These are phyloP conservation scores for Laupala kohalensis DNA, from an alignment of 1,140 invertebrate species.

Conservation along the genomic window DNA sequence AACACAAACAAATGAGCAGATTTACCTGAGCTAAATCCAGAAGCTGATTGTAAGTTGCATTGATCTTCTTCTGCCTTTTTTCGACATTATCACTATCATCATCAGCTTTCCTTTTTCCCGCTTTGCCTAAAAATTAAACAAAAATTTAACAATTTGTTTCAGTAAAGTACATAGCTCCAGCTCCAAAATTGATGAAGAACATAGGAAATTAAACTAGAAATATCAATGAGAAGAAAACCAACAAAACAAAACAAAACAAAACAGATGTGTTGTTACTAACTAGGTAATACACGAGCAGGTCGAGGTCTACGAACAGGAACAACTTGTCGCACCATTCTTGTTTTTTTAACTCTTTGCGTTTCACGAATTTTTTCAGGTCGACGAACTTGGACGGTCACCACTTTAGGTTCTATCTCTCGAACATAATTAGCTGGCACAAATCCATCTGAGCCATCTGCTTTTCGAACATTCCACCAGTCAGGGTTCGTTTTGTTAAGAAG, in stretches of 20 bases:
- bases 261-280: not conserved
- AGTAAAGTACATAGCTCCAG: not conserved
- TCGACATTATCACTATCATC: constrained; percentile 67
- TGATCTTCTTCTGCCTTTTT: constrained; percentile 66
- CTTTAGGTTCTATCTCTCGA: constrained; percentile 78
- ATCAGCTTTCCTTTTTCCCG: constrained; percentile 34
- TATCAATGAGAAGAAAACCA: no score
- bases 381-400: constrained; percentile 62
- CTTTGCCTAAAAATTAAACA: constrained; percentile 20
- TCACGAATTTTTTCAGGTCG: constrained; percentile 70
- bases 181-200: no score
- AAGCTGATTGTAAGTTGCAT: constrained; percentile 66
- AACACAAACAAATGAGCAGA: not conserved
- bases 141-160: not conserved
- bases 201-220: no score
- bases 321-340: constrained; percentile 72
- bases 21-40: constrained; percentile 56
- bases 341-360: constrained; percentile 77
- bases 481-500: constrained; percentile 88
- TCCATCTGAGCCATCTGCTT: constrained; percentile 79
- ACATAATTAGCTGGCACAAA: constrained; percentile 98
- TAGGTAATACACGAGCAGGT: not conserved
- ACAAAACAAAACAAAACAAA: no score
- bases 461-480: constrained; percentile 97
- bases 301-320: constrained; percentile 45